phyloP scores from a whole-genome alignment of 2,888 invertebrate species.

The Girardia tigrina region DNA sequence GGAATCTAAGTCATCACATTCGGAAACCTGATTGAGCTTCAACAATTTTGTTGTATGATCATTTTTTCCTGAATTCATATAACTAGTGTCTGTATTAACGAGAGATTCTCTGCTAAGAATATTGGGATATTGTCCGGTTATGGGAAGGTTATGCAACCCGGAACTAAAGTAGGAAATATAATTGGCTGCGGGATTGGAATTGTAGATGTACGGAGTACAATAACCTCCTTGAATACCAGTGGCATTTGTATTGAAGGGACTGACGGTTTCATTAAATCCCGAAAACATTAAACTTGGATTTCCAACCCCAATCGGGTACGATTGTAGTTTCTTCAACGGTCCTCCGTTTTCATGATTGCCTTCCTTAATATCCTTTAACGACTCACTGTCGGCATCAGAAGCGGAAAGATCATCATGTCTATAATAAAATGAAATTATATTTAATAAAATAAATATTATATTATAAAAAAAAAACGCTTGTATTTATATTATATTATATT shows the following conservation, averaged over 20 bases:
- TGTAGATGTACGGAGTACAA: background rate
- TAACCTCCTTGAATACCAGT: background rate
- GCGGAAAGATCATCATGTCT: background rate
- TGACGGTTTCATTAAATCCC: background rate
- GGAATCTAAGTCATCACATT: background rate
- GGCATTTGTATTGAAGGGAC: background rate
- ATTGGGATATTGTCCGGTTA: constrained; percentile 12
- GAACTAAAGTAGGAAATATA: constrained; percentile 12
- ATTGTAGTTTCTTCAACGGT: background rate
- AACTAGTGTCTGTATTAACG: background rate
- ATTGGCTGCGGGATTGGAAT: background rate
- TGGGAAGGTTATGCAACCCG: constrained; percentile 6
- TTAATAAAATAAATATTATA: too few species aligned
- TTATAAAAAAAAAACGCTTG: too few species aligned
- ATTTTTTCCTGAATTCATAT: background rate
- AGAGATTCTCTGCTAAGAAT: constrained; percentile 2
- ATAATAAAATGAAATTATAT: too few species aligned
- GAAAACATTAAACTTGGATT: constrained; percentile 20
- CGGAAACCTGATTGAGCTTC: background rate
- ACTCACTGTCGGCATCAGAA: background rate
- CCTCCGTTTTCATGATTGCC: background rate
- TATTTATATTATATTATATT: too few species aligned
- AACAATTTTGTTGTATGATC: background rate
- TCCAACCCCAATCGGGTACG: background rate
- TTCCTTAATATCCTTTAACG: background rate